These are phyloP conservation scores for Lepisosteus osseus DNA, from an alignment of 2,113 vertebrate species.

Conservation along the genomic window DNA sequence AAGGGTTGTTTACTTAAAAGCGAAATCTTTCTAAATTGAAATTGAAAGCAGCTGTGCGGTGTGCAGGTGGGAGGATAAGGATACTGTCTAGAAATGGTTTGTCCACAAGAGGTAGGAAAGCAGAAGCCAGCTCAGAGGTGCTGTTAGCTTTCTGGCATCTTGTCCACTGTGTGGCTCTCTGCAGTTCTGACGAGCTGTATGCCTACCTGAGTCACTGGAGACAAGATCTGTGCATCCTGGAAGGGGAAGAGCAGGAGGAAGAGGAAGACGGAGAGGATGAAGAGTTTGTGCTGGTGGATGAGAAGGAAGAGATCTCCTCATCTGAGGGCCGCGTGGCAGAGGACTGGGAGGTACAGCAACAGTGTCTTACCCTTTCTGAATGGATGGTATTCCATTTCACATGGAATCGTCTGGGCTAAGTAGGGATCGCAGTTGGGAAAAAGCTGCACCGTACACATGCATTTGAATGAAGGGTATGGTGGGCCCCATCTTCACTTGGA, in stretches of 20 bases:
- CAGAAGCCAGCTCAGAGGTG: too few species aligned
- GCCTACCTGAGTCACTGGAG: conserved; percentile 53
- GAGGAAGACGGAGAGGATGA: conserved; percentile 53
- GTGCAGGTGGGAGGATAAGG: too few species aligned
- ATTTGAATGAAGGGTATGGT: too few species aligned
- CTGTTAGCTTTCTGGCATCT: too few species aligned
- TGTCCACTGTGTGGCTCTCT: conserved; percentile 12
- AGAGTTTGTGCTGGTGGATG: conserved; percentile 70
- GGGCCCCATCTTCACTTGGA: too few species aligned
- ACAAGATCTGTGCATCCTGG: conserved; percentile 48
- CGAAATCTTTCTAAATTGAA: too few species aligned
- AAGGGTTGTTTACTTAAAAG: too few species aligned
- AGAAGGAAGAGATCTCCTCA: conserved; percentile 39
- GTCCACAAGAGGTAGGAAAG: too few species aligned
- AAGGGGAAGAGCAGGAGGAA: conserved; percentile 49
- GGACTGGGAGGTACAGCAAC: conserved; percentile 67
- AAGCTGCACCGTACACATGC: too few species aligned
- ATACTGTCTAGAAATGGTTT: too few species aligned
- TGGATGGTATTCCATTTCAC: background rate
- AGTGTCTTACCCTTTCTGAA: background rate
- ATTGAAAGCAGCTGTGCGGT: too few species aligned
- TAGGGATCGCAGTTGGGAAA: too few species aligned
- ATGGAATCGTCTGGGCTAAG: background rate
- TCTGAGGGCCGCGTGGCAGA: conserved; percentile 49
- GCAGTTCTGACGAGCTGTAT: conserved; percentile 62